Evolutionary conservation across 2,113 vertebrate genomes (phyloP).

Genomic region (Lichenostomus cassidix): DNA sequence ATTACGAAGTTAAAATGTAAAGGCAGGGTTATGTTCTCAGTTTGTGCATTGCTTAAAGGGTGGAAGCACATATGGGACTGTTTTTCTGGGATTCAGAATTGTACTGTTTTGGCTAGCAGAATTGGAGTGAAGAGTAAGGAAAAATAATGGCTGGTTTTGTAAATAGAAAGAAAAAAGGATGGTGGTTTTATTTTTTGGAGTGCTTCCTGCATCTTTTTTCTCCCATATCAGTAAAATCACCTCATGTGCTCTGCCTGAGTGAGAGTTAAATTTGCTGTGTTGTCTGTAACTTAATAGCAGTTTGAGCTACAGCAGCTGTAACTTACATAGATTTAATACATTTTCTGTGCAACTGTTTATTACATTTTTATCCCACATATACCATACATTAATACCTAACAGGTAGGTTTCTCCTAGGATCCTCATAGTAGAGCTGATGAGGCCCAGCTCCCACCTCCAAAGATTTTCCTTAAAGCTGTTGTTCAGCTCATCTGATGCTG

Average conservation of each 20-base stretch:
- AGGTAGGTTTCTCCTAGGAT: not conserved
- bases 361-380: not conserved
- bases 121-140: not conserved
- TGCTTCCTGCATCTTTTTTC: not conserved
- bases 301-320: not conserved
- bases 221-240: not conserved
- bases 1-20: not conserved
- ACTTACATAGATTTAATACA: not conserved
- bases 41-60: not conserved
- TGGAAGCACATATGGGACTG: not conserved
- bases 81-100: not conserved
- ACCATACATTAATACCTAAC: not conserved
- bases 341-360: not conserved
- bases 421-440: not conserved
- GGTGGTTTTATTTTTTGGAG: not conserved
- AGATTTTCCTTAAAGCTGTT: not conserved
- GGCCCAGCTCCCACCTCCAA: not conserved
- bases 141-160: not conserved
- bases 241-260: not conserved
- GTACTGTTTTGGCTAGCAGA: not conserved
- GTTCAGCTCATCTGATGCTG: not conserved
- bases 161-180: not conserved
- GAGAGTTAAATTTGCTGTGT: not conserved
- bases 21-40: not conserved
- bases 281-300: not conserved